Percentiles rank a stretch among this genome's conserved stretches.
phyloP scores from a whole-genome alignment of 2,888 invertebrate species.

The Chouioia cunea region DNA sequence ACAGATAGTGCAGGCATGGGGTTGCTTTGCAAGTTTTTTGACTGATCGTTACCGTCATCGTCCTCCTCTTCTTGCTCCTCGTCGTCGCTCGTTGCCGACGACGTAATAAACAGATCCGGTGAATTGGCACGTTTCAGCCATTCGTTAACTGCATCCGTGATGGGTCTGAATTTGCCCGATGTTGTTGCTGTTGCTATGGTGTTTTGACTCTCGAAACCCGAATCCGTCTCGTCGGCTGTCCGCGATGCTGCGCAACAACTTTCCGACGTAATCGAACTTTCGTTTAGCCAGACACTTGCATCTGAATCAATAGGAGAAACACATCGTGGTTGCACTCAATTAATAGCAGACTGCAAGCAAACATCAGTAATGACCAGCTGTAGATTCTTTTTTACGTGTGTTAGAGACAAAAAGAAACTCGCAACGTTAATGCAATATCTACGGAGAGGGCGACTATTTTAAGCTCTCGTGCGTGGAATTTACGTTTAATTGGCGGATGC shows the following conservation, averaged over 20 bases:
- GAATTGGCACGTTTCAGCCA: slow-evolving; percentile 71
- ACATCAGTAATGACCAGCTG: slow-evolving; percentile 38
- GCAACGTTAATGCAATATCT: too few species aligned
- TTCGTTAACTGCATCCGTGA: slow-evolving; percentile 74
- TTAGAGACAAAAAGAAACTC: too few species aligned
- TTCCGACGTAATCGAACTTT: slow-evolving; percentile 37
- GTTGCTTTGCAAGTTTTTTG: slow-evolving; percentile 73
- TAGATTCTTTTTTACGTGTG: slow-evolving; percentile 2
- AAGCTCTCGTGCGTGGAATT: neutral
- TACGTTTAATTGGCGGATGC: neutral
- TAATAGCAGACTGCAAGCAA: slow-evolving; percentile 45
- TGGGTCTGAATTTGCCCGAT: slow-evolving; percentile 61
- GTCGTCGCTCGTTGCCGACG: slow-evolving; percentile 49
- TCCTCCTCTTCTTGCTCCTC: slow-evolving; percentile 49
- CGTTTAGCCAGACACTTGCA: slow-evolving; percentile 35
- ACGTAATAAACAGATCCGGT: slow-evolving; percentile 63
- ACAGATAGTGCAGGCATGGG: slow-evolving; percentile 71
- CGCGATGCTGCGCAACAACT: slow-evolving; percentile 18
- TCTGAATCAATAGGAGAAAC: slow-evolving; percentile 48
- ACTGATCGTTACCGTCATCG: slow-evolving; percentile 57
- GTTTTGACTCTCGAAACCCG: slow-evolving; percentile 61
- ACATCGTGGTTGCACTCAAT: slow-evolving; percentile 42
- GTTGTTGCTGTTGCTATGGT: slow-evolving; percentile 26
- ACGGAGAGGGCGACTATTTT: slow-evolving; percentile 13
- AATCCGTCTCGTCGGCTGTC: slow-evolving; percentile 51